Evolutionary conservation across 1,140 invertebrate species (phyloP).

Genomic region (Drosophila novamexicana): DNA sequence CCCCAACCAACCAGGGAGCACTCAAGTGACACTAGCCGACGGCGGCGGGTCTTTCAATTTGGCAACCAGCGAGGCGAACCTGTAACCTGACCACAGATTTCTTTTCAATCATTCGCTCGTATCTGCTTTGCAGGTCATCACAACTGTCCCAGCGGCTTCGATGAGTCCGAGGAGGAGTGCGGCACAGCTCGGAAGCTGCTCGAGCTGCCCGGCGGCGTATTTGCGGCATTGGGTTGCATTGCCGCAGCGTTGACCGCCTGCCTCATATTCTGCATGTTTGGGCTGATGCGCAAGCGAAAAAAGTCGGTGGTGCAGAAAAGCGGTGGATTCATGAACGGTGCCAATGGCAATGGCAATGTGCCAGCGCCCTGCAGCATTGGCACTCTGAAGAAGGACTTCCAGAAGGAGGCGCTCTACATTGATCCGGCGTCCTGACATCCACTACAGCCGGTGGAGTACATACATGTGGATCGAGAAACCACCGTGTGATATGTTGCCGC

Average conservation of each 20-base stretch:
- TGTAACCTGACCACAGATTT: slow-evolving; percentile 53
- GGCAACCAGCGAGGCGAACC: slow-evolving; percentile 21
- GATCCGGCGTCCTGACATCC: slow-evolving; percentile 91
- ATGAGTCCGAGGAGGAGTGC: slow-evolving; percentile 90
- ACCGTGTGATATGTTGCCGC: slow-evolving; percentile 89
- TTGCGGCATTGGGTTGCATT: slow-evolving; percentile 86
- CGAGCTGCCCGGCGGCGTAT: slow-evolving; percentile 85
- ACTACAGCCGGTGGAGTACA: slow-evolving; percentile 94
- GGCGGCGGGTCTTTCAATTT: slow-evolving; percentile 63
- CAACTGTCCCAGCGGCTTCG: slow-evolving; percentile 93
- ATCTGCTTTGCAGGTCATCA: slow-evolving; percentile 78
- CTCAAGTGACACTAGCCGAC: slow-evolving; percentile 57
- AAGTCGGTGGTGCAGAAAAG: slow-evolving; percentile 86
- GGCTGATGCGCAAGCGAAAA: slow-evolving; percentile 85
- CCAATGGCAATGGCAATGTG: slow-evolving; percentile 73
- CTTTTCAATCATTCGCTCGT: slow-evolving; percentile 66
- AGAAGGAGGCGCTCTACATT: slow-evolving; percentile 87
- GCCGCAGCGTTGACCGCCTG: slow-evolving; percentile 86
- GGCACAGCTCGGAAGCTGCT: slow-evolving; percentile 86
- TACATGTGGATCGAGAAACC: slow-evolving; percentile 94
- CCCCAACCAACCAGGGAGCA: slow-evolving; percentile 35
- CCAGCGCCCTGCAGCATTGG: slow-evolving; percentile 70
- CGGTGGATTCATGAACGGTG: slow-evolving; percentile 83
- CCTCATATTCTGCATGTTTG: slow-evolving; percentile 85
- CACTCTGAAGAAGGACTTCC: slow-evolving; percentile 84